Conservation (phyloP, 2,797 vertebrate species). For the Rhynchonycteris naso region DNA sequence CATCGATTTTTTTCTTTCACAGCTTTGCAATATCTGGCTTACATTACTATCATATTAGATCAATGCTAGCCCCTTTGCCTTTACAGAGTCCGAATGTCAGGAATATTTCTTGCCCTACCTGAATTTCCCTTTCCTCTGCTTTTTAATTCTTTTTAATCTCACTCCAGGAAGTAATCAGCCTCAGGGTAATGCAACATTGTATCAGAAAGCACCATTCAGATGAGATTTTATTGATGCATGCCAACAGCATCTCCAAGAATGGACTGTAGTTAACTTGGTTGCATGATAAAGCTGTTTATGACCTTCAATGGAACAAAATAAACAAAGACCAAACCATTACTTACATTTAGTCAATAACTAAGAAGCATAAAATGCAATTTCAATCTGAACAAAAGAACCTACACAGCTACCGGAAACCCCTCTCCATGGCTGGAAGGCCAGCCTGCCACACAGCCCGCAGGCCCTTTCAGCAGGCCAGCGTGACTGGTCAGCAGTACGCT, state of each 20-base stretch:
- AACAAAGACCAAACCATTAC: slow-evolving; percentile 44
- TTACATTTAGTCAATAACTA: slow-evolving; percentile 40
- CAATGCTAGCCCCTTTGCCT: slow-evolving; percentile 54
- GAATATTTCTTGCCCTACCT: slow-evolving; percentile 67
- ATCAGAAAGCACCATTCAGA: slow-evolving; percentile 61
- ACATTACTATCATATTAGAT: slow-evolving; percentile 59
- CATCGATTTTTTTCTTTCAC: slow-evolving; percentile 36
- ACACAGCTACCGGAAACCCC: background rate
- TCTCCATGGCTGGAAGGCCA: background rate
- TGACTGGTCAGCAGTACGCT: slow-evolving; percentile 18
- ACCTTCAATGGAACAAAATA: slow-evolving; percentile 44
- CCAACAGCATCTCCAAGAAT: slow-evolving; percentile 26
- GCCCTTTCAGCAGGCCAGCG: slow-evolving; percentile 1
- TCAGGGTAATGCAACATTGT: background rate
- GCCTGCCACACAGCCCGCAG: background rate
- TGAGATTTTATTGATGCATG: slow-evolving; percentile 47
- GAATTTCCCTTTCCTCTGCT: slow-evolving; percentile 56
- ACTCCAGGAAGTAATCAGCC: slow-evolving; percentile 46
- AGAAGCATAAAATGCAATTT: slow-evolving; percentile 57
- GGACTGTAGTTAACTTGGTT: slow-evolving; percentile 43
- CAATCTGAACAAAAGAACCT: slow-evolving; percentile 40
- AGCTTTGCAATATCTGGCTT: slow-evolving; percentile 51
- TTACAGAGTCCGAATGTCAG: slow-evolving; percentile 51
- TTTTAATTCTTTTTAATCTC: slow-evolving; percentile 46
- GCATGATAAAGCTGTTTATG: slow-evolving; percentile 52